Percentiles rank a stretch among this genome's conserved stretches.
Conservation (phyloP, 2,797 vertebrate species). For the Miichthys miiuy region DNA sequence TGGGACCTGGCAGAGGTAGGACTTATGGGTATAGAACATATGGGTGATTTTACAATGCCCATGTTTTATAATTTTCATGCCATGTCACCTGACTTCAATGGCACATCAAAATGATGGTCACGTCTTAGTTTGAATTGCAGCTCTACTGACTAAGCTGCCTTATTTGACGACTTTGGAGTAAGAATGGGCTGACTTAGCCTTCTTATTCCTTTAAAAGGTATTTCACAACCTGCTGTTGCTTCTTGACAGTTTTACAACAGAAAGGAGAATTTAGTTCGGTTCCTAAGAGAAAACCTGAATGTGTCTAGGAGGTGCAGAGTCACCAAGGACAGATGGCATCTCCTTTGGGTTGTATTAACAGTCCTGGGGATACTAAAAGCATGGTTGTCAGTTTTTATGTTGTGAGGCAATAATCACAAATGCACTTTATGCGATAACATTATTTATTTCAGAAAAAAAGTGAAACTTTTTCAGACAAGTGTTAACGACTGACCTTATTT, state of each 20-base stretch:
- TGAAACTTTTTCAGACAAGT: slow-evolving; percentile 20
- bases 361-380: slow-evolving; percentile 27
- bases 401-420: slow-evolving; percentile 45
- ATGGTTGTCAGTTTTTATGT: slow-evolving; percentile 41
- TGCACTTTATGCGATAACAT: slow-evolving; percentile 48
- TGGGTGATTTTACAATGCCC: too few relatives aligned
- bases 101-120: too few relatives aligned
- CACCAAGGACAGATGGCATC: slow-evolving; percentile 30
- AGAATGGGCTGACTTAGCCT: too few relatives aligned
- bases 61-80: too few relatives aligned
- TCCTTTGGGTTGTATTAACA: slow-evolving; percentile 39
- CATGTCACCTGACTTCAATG: too few relatives aligned
- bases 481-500: slow-evolving; percentile 31
- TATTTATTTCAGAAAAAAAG: slow-evolving; percentile 35
- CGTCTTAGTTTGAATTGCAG: too few relatives aligned
- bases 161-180: too few relatives aligned
- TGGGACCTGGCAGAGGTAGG: too few relatives aligned
- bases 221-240: background rate
- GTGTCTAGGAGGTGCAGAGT: slow-evolving; percentile 15
- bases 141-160: too few relatives aligned
- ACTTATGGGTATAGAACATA: too few relatives aligned
- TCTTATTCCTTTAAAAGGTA: background rate
- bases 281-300: slow-evolving; percentile 18
- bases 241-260: slow-evolving; percentile 25
- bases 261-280: slow-evolving; percentile 4